Conservation (phyloP, 2,888 invertebrate genomes). For the Andrena camellia region DNA sequence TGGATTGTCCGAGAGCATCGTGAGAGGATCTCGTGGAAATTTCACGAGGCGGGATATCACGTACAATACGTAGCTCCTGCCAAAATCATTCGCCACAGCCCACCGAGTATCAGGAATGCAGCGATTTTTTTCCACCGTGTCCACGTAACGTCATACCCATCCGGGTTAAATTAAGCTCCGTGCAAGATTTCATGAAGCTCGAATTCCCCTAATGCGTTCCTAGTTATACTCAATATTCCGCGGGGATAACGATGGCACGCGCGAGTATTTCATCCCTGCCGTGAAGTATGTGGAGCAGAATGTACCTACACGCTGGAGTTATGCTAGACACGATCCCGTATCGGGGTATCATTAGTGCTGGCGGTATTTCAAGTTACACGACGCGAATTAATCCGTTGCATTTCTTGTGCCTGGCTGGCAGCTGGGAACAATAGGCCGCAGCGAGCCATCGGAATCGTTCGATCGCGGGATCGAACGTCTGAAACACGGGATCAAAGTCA, state of each 20-base stretch:
- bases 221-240: slow-evolving; percentile 55
- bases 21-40: no score
- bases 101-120: neutral
- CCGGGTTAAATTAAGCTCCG: slow-evolving; percentile 12
- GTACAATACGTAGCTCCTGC: no score
- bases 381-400: slow-evolving; percentile 42
- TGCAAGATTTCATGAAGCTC: slow-evolving; percentile 29
- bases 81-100: no score
- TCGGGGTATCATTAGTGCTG: slow-evolving; percentile 60
- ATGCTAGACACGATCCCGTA: slow-evolving; percentile 51
- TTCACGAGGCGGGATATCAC: no score
- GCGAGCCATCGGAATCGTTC: no score
- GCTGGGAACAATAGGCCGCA: no score
- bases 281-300: slow-evolving; percentile 57
- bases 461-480: no score
- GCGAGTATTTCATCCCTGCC: slow-evolving; percentile 53
- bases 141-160: neutral
- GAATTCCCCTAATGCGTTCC: slow-evolving; percentile 36
- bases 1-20: no score
- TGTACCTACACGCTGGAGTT: slow-evolving; percentile 56
- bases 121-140: neutral
- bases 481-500: no score
- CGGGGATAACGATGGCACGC: slow-evolving; percentile 44
- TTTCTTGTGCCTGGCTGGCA: neutral
- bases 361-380: slow-evolving; percentile 40